Base-by-base conservation (phyloP, 2,888 invertebrate species). In the Protonemura montana region DNA sequence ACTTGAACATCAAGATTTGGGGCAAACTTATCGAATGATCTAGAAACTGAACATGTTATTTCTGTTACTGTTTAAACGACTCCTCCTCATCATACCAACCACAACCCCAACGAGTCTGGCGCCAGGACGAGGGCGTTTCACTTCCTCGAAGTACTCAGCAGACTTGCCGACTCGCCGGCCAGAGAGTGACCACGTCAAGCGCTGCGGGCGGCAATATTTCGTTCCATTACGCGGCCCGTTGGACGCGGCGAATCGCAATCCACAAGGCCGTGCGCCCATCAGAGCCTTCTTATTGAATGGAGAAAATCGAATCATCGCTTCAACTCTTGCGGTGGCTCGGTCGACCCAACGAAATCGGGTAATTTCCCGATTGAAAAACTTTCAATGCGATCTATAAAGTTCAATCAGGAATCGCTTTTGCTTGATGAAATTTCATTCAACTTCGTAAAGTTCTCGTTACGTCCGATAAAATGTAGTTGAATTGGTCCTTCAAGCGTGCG, bases 361-460 rank as follows among this genome's bases (percentile, higher is more conserved):
- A 59, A 59, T 59, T 59, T 59, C 21, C 21, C 59, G 59, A 78
- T 78, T 78, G 78, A 78, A 28, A 78, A 78, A 27, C 27, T 78
- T 78, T 78, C 78, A 78, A 78, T 78, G 27, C 59, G 59, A 59
- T 59, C 59, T 59, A 59, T 59, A 59, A 35, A 59, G 59, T 59
- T 13, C 59, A 59, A 59, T 59, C 27, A 78, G 26, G 27, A 28
- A 28, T 78, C 27, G 78, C 78, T 27, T 78, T 78, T 78, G 78
- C 78, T 78, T 78, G 27, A 30, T 82, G 82, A 82, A 82, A 82
- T 82, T 30, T 82, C 30, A 82, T 82, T 82, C 82, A 82, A 35
- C 27, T 28, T 78, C 27, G 7, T 59, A 59, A 59, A 59, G 59
- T 59, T 59, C 59, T 59, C 59, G 59, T 59, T 59, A 59, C 21